A percentile compares a stretch with the other conserved stretches of the same genome.
Evolutionary conservation across 2,888 invertebrate genomes (phyloP).

Genomic region (Sipha maydis): DNA sequence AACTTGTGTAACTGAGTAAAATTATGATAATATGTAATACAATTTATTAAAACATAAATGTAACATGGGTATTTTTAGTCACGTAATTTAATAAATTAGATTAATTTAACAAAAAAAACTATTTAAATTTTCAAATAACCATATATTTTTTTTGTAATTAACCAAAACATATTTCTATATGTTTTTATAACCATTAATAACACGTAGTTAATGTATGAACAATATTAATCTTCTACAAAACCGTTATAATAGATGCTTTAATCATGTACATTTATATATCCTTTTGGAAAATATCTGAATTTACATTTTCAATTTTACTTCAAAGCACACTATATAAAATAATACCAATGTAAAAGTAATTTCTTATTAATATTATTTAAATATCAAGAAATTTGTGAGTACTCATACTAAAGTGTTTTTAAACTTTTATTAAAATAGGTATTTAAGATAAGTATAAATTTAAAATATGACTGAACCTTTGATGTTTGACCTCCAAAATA

Average conservation of each 20-base stretch:
- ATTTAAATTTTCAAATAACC: no score
- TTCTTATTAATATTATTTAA: not conserved
- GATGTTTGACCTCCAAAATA: not conserved
- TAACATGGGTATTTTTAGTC: not conserved
- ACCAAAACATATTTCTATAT: no score
- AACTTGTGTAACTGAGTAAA: not conserved
- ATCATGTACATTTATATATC: conserved; percentile 24
- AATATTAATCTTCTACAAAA: not conserved
- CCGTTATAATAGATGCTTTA: not conserved
- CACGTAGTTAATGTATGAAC: not conserved
- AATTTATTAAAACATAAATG: not conserved
- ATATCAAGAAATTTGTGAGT: not conserved
- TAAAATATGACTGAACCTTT: not conserved
- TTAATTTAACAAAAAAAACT: no score
- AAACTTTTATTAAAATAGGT: not conserved
- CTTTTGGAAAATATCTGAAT: conserved; percentile 27
- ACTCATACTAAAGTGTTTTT: not conserved
- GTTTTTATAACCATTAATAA: not conserved
- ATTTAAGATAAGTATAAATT: not conserved
- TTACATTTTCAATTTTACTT: conserved; percentile 29
- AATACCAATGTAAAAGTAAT: not conserved
- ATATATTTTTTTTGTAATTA: not conserved
- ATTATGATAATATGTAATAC: not conserved
- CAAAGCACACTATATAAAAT: conserved; percentile 9
- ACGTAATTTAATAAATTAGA: not conserved